These are phyloP conservation scores for Okapia johnstoni DNA, from an alignment of 2,113 vertebrate genomes.

Conservation along the genomic window DNA sequence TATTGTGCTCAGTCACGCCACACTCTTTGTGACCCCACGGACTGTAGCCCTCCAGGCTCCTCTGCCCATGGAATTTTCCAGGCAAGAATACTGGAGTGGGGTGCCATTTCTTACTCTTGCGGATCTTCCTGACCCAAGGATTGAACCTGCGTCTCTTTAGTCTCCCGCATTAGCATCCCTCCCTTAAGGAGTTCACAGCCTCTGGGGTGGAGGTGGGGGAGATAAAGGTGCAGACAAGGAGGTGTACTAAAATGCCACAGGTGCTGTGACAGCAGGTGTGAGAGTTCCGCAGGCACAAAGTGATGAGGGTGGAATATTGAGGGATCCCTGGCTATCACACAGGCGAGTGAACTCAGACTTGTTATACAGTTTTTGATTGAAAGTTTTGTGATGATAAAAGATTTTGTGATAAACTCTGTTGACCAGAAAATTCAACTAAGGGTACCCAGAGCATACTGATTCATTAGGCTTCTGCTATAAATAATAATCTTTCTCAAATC, in stretches of 20 bases:
- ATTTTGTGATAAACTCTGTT: background rate
- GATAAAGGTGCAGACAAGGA: background rate
- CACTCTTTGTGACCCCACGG: background rate
- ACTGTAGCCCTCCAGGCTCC: background rate
- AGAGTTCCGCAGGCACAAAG: background rate
- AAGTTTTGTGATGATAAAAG: background rate
- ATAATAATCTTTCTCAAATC: background rate
- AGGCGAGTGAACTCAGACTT: background rate
- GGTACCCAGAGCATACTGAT: background rate
- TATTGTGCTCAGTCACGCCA: background rate
- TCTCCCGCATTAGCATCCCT: background rate
- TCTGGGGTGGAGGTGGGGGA: background rate
- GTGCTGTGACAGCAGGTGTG: background rate
- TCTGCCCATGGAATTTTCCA: background rate
- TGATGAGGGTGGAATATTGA: background rate
- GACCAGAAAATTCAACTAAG: background rate
- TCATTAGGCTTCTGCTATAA: background rate
- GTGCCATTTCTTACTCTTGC: background rate
- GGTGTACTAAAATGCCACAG: background rate
- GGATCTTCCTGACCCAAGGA: background rate
- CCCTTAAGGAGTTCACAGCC: background rate
- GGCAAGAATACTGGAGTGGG: background rate
- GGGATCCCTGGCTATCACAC: background rate
- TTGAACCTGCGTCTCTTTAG: background rate
- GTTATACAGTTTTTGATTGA: background rate